These are phyloP conservation scores for Montifringilla adamsi DNA, from an alignment of 2,113 vertebrate genomes.

Conservation along the genomic window DNA sequence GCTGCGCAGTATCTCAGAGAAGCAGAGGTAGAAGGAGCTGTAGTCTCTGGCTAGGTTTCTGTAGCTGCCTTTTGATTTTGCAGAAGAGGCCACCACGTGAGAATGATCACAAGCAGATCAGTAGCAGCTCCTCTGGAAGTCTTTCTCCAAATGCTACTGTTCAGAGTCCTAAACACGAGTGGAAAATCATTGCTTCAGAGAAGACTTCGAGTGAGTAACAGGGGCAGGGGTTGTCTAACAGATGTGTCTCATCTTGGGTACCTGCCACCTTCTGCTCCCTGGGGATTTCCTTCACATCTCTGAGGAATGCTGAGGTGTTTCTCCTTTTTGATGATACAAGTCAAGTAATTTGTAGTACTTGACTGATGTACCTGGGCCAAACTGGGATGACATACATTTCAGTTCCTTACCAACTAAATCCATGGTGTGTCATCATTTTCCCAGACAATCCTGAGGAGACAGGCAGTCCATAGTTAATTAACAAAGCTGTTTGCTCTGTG, in stretches of 20 bases:
- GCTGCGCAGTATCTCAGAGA: not conserved
- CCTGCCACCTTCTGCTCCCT: not conserved
- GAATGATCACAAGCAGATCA: constrained; percentile 92
- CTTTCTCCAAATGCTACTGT: constrained; percentile 86
- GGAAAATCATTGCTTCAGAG: constrained; percentile 98
- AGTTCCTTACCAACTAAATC: not conserved
- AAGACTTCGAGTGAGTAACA: constrained; percentile 92
- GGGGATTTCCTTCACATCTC: not conserved
- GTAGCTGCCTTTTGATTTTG: constrained; percentile 94
- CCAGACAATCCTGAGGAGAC: not conserved
- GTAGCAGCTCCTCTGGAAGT: constrained; percentile 91
- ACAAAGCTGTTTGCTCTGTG: not conserved
- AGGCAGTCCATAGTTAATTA: not conserved
- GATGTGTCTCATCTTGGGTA: not conserved
- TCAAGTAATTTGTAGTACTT: not conserved
- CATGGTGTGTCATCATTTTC: not conserved
- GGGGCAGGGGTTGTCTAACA: not conserved
- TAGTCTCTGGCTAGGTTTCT: constrained; percentile 79
- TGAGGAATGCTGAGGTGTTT: not conserved
- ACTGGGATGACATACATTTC: not conserved
- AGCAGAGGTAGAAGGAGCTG: constrained; percentile 55
- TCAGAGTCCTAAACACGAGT: constrained; percentile 88
- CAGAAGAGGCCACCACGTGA: constrained; percentile 96
- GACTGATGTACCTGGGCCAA: not conserved
- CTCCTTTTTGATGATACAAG: not conserved